Conservation (phyloP, 2,888 invertebrate species). For the Pristionchus maxplancki region DNA sequence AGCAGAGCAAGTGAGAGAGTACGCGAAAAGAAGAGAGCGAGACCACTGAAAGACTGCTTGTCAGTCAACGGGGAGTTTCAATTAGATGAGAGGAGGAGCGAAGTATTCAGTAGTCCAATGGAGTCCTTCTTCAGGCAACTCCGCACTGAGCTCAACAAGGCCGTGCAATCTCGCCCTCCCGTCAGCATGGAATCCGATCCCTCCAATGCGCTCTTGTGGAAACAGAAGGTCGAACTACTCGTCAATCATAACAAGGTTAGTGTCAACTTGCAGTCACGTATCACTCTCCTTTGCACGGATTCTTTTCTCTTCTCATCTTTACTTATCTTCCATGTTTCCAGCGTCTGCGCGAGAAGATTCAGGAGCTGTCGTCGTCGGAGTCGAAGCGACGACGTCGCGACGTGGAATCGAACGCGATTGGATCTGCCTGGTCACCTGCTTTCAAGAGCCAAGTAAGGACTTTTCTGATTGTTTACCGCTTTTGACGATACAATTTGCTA, state of each 20-base stretch:
- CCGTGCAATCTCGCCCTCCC: constrained; percentile 59
- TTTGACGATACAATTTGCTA: too few relatives aligned
- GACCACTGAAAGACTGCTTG: background rate
- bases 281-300: background rate
- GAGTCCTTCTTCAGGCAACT: constrained; percentile 55
- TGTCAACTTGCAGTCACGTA: background rate
- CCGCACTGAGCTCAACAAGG: constrained; percentile 62
- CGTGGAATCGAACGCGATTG: constrained; percentile 53
- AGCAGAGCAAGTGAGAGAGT: background rate
- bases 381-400: constrained; percentile 55
- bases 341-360: constrained; percentile 65
- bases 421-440: constrained; percentile 62
- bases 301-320: background rate
- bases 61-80: background rate
- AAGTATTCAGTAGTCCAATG: background rate
- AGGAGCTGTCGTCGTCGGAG: constrained; percentile 55
- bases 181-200: constrained; percentile 56
- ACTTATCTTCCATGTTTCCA: constrained; percentile 34
- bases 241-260: constrained; percentile 68
- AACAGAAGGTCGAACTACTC: constrained; percentile 67
- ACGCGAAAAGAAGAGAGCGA: background rate
- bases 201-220: constrained; percentile 63
- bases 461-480: too few relatives aligned
- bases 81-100: background rate
- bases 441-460: constrained; percentile 62